Evolutionary conservation across 2,888 invertebrate genomes (phyloP), one percentile per base, ranked within the genome.

Genomic region (Molanna angustata): DNA sequence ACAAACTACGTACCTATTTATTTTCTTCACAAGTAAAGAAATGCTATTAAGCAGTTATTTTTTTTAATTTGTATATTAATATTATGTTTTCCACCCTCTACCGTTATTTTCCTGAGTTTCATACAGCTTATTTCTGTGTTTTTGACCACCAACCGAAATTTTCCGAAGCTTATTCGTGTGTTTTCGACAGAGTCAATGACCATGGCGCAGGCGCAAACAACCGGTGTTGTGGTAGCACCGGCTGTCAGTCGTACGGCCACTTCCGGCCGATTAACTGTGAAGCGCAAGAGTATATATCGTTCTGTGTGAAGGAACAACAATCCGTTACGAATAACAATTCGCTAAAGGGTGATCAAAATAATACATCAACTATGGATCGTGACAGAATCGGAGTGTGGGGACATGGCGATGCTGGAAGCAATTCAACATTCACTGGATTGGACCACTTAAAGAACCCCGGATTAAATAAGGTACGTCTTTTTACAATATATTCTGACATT

Each of bases 361-460:
- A 3, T 17, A 20, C 27, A 14, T 9, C 18, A 19, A 41, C 45
- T 13, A 76, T 80, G 71, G 78, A 80, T 55, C 76, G 82, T 62
- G 85, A 85, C 67, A 80, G 79, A 69, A 74, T 82, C 69, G 86
- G 80, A 69, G 74, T 82, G 57, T 78, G 80, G 76, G 78, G 77
- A 62, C 37, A 40, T n/a, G 80, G 79, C 49, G 83, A 83, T 64
- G 66, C 67, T 49, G 68, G 74, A 60, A 70, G 76, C 59, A 69
- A 76, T 61, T 77, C 78, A 66, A 76, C 76, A 52, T 66, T 82
- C 49, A 76, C 82, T 49, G 86, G 87, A 51, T 74, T 86, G 59
- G 86, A 86, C 69, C 81, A 82, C 59, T 73, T 87, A 40, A 77
- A 80, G 56, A 79, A 84, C 66, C 84, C 86, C 2, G 79, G 82